These are phyloP conservation scores for Oligia latruncula DNA, from an alignment of 2,888 invertebrate species.

Conservation along the genomic window DNA sequence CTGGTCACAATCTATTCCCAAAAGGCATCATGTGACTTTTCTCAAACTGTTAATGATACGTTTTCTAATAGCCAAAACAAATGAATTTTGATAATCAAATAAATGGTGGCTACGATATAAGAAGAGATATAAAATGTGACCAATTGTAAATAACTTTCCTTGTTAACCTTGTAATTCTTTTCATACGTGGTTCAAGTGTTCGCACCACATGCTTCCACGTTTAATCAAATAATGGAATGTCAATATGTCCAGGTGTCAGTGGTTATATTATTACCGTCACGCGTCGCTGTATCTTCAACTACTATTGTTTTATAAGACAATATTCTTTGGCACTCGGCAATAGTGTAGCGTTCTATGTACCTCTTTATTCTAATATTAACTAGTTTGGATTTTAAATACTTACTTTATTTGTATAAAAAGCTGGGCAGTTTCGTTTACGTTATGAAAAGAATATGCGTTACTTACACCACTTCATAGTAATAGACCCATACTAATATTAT, in stretches of 20 bases:
- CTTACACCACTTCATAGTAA: neutral
- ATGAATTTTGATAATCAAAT: neutral
- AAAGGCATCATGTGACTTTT: neutral
- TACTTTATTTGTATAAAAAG: neutral
- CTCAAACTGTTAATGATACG: neutral
- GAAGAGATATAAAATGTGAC: neutral
- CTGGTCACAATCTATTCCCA: neutral
- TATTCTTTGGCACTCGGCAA: neutral
- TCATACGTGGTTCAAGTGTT: constrained; percentile 25
- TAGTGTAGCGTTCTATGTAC: neutral
- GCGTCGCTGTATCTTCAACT: constrained; percentile 8
- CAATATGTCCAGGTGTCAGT: constrained; percentile 37
- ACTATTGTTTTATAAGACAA: constrained; percentile 15
- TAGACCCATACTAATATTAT: no score
- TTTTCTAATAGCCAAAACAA: neutral
- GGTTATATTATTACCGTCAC: neutral
- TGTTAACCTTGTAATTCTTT: constrained; percentile 24
- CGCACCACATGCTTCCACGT: neutral
- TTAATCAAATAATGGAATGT: constrained; percentile 32
- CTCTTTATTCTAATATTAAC: neutral
- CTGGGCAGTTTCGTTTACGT: neutral
- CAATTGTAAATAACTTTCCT: neutral
- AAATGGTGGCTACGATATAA: neutral
- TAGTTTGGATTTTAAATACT: neutral
- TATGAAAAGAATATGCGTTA: neutral